Conservation (phyloP, 2,888 invertebrate genomes). For the Sinohyriopsis cumingii region DNA sequence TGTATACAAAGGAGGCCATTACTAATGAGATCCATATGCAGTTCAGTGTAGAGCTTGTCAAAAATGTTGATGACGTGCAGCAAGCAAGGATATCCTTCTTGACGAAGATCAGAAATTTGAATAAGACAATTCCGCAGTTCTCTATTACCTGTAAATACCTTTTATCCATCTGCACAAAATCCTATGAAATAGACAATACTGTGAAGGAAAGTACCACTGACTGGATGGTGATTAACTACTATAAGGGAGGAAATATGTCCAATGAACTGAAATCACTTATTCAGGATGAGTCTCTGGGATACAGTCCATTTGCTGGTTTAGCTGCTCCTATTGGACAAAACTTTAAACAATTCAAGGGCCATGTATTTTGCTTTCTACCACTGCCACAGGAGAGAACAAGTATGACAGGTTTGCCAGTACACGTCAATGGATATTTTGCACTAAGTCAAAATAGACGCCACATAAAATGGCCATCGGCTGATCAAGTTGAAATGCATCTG, state of each 20-base stretch:
- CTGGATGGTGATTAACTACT: slow-evolving; percentile 19
- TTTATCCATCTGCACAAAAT: too few species aligned
- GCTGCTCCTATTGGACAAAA: slow-evolving; percentile 4
- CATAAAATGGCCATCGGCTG: slow-evolving; percentile 63
- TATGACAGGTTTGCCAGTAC: slow-evolving; percentile 65
- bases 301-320: slow-evolving; percentile 20
- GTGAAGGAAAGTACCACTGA: not conserved
- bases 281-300: slow-evolving; percentile 17
- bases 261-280: slow-evolving; percentile 6
- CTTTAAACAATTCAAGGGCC: slow-evolving; percentile 42
- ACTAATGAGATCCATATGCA: too few species aligned
- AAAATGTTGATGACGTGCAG: too few species aligned
- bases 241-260: slow-evolving; percentile 10
- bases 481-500: slow-evolving; percentile 26
- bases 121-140: too few species aligned
- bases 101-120: too few species aligned
- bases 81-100: too few species aligned
- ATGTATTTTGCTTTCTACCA: slow-evolving; percentile 68
- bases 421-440: slow-evolving; percentile 67
- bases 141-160: too few species aligned
- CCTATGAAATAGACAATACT: not conserved
- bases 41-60: too few species aligned
- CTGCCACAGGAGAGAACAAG: slow-evolving; percentile 55
- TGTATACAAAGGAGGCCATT: not conserved
- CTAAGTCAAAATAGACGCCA: slow-evolving; percentile 64